These are phyloP conservation scores for Meleagris gallopavo DNA, from an alignment of 2,113 vertebrate genomes.

Conservation along the genomic window DNA sequence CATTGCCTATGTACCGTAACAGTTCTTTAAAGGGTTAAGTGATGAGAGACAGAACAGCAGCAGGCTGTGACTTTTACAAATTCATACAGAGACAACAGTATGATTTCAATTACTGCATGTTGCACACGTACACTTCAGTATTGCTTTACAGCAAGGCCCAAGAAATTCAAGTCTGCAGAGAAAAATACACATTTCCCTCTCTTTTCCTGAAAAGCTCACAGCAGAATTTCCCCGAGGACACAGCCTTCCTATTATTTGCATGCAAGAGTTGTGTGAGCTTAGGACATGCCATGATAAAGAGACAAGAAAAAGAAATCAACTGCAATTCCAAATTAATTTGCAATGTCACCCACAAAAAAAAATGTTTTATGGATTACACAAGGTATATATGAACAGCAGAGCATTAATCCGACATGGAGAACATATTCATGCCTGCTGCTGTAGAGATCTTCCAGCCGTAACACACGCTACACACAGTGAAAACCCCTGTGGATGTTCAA, in stretches of 20 bases:
- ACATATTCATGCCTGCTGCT: background rate
- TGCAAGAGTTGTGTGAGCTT: background rate
- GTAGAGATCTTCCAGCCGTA: background rate
- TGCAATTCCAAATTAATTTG: background rate
- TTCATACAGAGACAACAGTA: background rate
- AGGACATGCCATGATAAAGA: background rate
- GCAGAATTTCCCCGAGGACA: background rate
- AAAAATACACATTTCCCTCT: background rate
- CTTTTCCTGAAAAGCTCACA: background rate
- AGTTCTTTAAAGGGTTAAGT: background rate
- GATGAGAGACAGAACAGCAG: background rate
- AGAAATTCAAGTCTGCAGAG: background rate
- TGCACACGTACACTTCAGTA: background rate
- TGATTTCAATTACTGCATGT: background rate
- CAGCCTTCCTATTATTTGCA: background rate
- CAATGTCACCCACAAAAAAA: accelerated
- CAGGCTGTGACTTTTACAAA: background rate
- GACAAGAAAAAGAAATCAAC: background rate
- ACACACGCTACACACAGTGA: background rate
- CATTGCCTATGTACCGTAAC: accelerated
- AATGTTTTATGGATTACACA: background rate
- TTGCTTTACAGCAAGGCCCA: background rate
- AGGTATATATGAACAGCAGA: background rate
- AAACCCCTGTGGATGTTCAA: constrained; percentile 2
- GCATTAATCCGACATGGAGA: background rate